Percentiles rank a stretch among this genome's conserved stretches.
Evolutionary conservation across 1,140 invertebrate genomes (phyloP).

Genomic region (Metaphire vulgaris): DNA sequence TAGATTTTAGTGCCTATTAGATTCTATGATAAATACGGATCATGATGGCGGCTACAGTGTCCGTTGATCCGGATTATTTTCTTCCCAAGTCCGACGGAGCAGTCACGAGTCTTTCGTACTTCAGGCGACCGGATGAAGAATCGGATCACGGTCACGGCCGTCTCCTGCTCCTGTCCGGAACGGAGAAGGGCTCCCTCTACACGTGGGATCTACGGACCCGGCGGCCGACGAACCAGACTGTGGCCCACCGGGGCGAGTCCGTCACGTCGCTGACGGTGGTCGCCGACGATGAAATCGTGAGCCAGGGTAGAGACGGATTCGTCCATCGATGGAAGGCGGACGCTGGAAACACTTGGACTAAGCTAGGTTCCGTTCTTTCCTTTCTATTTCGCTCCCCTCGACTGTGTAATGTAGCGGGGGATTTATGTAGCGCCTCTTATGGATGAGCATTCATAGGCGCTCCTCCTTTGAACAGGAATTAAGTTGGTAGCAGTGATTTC

Average conservation of each 20-base stretch:
- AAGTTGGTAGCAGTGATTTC: too few relatives aligned
- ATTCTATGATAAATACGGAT: too few relatives aligned
- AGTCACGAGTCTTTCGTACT: neutral
- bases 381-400: too few relatives aligned
- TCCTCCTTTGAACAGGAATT: too few relatives aligned
- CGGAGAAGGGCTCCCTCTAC: neutral
- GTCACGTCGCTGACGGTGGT: neutral
- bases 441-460: too few relatives aligned
- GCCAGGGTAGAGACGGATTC: neutral
- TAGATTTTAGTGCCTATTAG: too few relatives aligned
- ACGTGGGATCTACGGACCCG: neutral
- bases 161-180: neutral
- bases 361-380: neutral
- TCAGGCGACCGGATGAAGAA: neutral
- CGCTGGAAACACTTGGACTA: neutral
- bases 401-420: too few relatives aligned
- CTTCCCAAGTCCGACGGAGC: neutral
- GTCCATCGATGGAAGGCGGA: neutral
- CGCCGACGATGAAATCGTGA: neutral
- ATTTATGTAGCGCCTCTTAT: too few relatives aligned
- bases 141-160: neutral
- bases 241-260: neutral
- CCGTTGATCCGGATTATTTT: neutral
- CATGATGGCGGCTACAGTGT: conserved; percentile 37
- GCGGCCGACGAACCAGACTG: neutral